These are phyloP conservation scores for Drosophila parthenogenetica DNA, from an alignment of 2,888 invertebrate genomes.

Conservation along the genomic window DNA sequence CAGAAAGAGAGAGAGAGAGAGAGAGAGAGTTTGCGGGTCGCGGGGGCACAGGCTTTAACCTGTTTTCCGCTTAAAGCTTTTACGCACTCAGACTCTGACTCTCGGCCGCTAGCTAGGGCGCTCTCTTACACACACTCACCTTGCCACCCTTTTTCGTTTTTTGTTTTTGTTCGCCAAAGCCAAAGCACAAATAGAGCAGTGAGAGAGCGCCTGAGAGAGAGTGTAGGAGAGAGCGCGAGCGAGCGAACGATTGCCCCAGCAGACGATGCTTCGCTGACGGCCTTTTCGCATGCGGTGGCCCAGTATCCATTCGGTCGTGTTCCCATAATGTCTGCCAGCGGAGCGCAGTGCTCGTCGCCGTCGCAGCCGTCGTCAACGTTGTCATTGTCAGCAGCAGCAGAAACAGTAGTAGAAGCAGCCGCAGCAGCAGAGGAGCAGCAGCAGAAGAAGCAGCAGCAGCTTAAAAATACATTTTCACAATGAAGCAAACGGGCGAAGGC, in stretches of 20 bases:
- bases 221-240: conserved; percentile 4
- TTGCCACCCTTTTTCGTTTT: conserved; percentile 63
- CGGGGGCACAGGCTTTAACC: conserved; percentile 74
- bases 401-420: conserved; percentile 41
- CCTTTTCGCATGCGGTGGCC: conserved; percentile 76
- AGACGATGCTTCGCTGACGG: conserved; percentile 52
- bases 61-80: conserved; percentile 75
- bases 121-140: conserved; percentile 38
- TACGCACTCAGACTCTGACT: conserved; percentile 64
- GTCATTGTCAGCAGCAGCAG: conserved; percentile 67
- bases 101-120: conserved; percentile 9
- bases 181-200: conserved; percentile 47
- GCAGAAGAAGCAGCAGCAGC: conserved; percentile 65
- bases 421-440: conserved; percentile 37
- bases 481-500: conserved; percentile 76
- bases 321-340: conserved; percentile 84
- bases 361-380: conserved; percentile 78
- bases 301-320: conserved; percentile 85
- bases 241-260: conserved; percentile 44
- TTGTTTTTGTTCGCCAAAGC: conserved; percentile 26
- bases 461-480: conserved; percentile 81
- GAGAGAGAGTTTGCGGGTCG: conserved; percentile 35
- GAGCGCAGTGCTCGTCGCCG: conserved; percentile 65
- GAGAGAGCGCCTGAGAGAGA: conserved; percentile 13
- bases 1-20: conserved; percentile 20